Evolutionary conservation across 2,797 vertebrate species (phyloP), one percentile per base, ranked within the genome.

Genomic region (Lepilemur ruficaudatus): DNA sequence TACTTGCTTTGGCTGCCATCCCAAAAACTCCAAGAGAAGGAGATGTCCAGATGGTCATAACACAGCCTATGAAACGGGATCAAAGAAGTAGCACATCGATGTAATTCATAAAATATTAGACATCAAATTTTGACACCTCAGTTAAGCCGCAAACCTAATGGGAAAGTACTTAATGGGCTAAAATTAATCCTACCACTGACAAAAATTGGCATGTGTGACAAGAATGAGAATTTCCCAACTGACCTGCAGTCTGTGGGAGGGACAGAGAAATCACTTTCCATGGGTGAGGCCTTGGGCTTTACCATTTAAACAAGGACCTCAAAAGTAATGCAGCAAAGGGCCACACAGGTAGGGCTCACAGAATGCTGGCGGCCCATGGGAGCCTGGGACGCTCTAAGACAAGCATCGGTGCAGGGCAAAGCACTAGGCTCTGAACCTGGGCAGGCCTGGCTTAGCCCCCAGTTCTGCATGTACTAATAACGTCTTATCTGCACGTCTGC

Each of bases 1-100:
- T 57, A 32, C 95, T 96, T 81, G 96, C 52, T 97, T 98, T 98
- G 93, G 96, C 95, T 97, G 96, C 91, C 82, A 17, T 93, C 94
- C 96, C 69, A 94, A 97, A 98, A 84, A 80, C 95, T 97, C 96
- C 82, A 86, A 92, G 93, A 96, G 96, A 95, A 84, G 7, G 23
- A 97, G 35, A 76, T 95, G 96, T 95, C 85, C 97, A 97, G 95
- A 98, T 96, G 96, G 96, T 32, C 83, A 84, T 91, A 97, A 89
- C 30, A 78, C 11, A 48, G 70, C 20, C 83, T 95, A 28, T 96
- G 96, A 92, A 94, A 97, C 69, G 70, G 84, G 84, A 90, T 95
- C 94, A 91, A 81, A 94, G 91, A 95, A 43, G 50, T 65, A 84
- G 81, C 73, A 67, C 91, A 84, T 93, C 93, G 84, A 0, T 70